Base-by-base conservation (phyloP, 2,113 vertebrate species). In the Petromus typicus region DNA sequence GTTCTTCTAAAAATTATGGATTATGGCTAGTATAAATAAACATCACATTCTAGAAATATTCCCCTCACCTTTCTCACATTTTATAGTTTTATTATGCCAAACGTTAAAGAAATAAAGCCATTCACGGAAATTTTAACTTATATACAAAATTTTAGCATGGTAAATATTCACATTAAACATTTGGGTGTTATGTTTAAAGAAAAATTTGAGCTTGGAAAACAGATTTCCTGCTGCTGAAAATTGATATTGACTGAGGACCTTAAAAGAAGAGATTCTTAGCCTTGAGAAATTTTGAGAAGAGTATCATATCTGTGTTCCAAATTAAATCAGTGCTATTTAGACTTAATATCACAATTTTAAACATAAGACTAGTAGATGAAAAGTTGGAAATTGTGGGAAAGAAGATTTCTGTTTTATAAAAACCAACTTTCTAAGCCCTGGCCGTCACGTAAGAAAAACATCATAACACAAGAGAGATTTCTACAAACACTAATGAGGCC, bases 11-110 rank as follows among this genome's bases (percentile, higher is more conserved):
- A 64, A 63, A 54, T 27, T 57, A 48, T 78, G 22, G 1, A 86
- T 76, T 83, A 2, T 78, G 89, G 5, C 11, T n/a, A 75, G 54
- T 37, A 25, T 93, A 17, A 96, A 69, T 90, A 17, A 96, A 69
- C 2, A 4, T 0, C 25, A 43, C 56, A 43, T 32, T 56, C 20
- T 69, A 40, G 32, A 89, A 93, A 59, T 37, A 3, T 83, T 48
- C n/a, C n/a, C n/a, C n/a, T n/a, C n/a, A n/a, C n/a, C n/a, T 8
- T 9, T 16, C 12, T 13, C 66, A 78, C 73, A 8, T 4, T 82
- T 71, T 96, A 13, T 40, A 71, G 45, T 89, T 93, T 79, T 61
- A 73, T 79, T 40, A 64, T 16, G 30, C 16, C 61, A 48, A 64
- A 69, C 1, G 51, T 81, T 37, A 17, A 32, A 85, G 76, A 89